Conservation (phyloP, 2,797 vertebrate species). For the Tympanoctomys barrerae region DNA sequence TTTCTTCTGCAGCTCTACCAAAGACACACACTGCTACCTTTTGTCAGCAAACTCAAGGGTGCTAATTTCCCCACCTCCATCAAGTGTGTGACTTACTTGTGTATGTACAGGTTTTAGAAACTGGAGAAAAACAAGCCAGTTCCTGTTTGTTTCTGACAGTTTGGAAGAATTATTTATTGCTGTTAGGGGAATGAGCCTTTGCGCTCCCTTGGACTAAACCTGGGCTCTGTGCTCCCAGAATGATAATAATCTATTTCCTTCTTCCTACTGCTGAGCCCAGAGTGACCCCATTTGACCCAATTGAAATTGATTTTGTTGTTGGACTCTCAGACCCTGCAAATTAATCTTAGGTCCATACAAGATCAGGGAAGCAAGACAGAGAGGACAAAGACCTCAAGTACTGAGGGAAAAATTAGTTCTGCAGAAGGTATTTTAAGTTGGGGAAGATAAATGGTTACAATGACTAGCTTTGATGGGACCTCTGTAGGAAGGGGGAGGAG, state of each 20-base stretch:
- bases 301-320: conserved; percentile 97
- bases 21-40: no score
- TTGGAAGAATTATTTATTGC: conserved; percentile 73
- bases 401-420: conserved; percentile 85
- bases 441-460: conserved; percentile 95
- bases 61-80: neutral
- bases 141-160: conserved; percentile 38
- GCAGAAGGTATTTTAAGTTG: conserved; percentile 92
- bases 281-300: conserved; percentile 94
- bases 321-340: conserved; percentile 93
- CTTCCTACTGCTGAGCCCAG: conserved; percentile 88
- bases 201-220: conserved; percentile 78
- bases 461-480: conserved; percentile 95
- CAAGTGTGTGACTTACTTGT: neutral
- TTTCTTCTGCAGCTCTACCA: conserved; percentile 24
- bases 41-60: neutral
- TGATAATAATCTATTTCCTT: conserved; percentile 94
- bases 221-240: conserved; percentile 87
- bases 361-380: conserved; percentile 89
- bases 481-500: conserved; percentile 91
- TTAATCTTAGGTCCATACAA: conserved; percentile 93
- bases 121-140: conserved; percentile 62
- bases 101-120: neutral
- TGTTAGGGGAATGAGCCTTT: conserved; percentile 69
- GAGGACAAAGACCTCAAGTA: conserved; percentile 88